Percentiles rank a stretch among this genome's conserved stretches.
phyloP scores from a whole-genome alignment of 2,113 vertebrate genomes.

The Chrysochloris asiatica region DNA sequence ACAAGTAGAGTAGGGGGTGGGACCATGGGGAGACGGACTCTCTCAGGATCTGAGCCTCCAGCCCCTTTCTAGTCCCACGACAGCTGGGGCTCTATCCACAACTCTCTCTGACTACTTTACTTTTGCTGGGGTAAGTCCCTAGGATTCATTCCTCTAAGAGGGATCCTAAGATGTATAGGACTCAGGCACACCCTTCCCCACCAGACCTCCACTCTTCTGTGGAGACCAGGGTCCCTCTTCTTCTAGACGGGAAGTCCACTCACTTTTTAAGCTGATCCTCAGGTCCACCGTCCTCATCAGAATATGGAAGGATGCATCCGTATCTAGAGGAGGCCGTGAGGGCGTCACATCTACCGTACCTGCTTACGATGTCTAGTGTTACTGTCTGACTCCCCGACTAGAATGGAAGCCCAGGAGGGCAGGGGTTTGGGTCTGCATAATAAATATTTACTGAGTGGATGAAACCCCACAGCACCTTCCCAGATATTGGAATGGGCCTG shows the following conservation, averaged over 20 bases:
- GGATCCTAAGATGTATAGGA: neutral
- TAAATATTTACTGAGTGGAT: fast-evolving
- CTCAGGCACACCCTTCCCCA: no score
- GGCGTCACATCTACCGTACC: constrained; percentile 74
- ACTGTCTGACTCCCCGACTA: neutral
- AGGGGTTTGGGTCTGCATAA: neutral
- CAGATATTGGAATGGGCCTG: neutral
- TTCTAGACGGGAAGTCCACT: constrained; percentile 67
- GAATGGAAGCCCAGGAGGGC: neutral
- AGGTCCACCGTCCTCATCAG: constrained; percentile 86
- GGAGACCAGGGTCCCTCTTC: neutral
- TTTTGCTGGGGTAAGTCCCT: neutral
- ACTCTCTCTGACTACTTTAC: neutral
- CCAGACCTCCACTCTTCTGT: fast-evolving
- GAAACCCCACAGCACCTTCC: neutral
- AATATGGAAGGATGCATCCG: constrained; percentile 90
- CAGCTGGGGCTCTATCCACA: neutral
- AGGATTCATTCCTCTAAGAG: neutral
- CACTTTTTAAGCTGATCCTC: constrained; percentile 96
- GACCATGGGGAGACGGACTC: neutral
- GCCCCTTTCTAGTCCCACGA: neutral
- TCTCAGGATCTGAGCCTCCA: neutral
- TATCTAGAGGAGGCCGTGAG: constrained; percentile 87
- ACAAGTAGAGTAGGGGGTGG: neutral
- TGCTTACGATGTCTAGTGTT: constrained; percentile 53